Evolutionary conservation across 2,113 vertebrate species (phyloP).

Genomic region (Serilophus lunatus): DNA sequence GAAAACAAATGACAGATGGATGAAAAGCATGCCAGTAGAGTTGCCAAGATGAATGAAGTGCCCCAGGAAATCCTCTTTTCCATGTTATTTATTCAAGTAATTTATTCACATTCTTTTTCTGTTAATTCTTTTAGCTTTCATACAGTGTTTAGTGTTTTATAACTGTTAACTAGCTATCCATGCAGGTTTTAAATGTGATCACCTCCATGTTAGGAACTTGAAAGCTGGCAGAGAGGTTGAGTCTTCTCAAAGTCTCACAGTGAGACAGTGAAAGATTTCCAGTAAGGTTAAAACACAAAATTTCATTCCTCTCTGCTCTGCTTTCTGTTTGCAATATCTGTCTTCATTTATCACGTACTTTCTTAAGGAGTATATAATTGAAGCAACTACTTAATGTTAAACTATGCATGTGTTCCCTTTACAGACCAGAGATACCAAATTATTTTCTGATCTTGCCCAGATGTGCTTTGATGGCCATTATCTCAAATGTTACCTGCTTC

Average conservation of each 20-base stretch:
- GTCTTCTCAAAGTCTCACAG: neutral
- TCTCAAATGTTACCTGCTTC: neutral
- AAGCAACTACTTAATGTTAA: neutral
- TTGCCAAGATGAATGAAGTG: neutral
- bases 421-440: neutral
- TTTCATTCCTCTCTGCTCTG: neutral
- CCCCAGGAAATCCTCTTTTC: neutral
- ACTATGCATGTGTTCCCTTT: neutral
- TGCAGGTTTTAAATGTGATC: neutral
- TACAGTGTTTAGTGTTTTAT: neutral
- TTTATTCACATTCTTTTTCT: neutral
- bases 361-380: neutral
- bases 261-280: neutral
- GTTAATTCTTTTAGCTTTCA: neutral
- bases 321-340: neutral
- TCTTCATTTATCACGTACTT: neutral
- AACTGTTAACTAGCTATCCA: neutral
- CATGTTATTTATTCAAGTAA: neutral
- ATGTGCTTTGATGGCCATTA: neutral
- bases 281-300: neutral
- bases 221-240: neutral
- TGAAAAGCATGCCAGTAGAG: neutral
- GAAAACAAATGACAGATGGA: neutral
- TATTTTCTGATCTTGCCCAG: neutral
- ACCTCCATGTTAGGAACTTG: neutral